phyloP scores from a whole-genome alignment of 2,888 invertebrate species.

The Linnaemya vulpina region DNA sequence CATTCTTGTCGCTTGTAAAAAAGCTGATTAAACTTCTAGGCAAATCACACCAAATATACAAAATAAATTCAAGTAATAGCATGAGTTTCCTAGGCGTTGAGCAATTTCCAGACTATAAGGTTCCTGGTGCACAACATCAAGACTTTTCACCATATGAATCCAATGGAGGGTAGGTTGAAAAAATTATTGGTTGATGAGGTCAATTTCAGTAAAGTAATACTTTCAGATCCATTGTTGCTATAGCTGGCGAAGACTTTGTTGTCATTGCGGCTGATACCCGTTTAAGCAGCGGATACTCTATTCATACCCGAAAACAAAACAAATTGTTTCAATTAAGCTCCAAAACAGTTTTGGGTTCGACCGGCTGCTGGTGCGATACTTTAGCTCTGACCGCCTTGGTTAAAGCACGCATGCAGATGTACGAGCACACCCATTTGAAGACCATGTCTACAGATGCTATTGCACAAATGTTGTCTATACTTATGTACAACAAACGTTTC shows the following conservation, averaged over 20 bases:
- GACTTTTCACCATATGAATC: constrained; percentile 89
- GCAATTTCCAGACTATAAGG: constrained; percentile 82
- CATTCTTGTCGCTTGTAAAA: constrained; percentile 72
- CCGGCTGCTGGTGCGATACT: constrained; percentile 99
- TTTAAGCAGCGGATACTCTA: constrained; percentile 94
- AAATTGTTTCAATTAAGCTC: constrained; percentile 93
- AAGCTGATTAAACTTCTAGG: constrained; percentile 9
- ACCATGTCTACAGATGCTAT: constrained; percentile 95
- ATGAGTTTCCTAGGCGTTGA: constrained; percentile 77
- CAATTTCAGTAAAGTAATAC: constrained; percentile 22
- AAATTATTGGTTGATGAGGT: constrained; percentile 47
- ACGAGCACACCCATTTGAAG: constrained; percentile 96
- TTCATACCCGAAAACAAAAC: constrained; percentile 93
- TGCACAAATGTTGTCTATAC: constrained; percentile 97
- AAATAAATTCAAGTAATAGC: constrained; percentile 20
- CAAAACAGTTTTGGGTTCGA: constrained; percentile 94
- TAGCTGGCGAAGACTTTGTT: constrained; percentile 97
- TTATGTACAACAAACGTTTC: constrained; percentile 97
- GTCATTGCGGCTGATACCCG: constrained; percentile 98
- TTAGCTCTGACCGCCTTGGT: constrained; percentile 93
- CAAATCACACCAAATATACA: constrained; percentile 15
- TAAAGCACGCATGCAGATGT: constrained; percentile 95
- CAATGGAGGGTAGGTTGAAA: constrained; percentile 88
- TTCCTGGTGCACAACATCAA: constrained; percentile 83
- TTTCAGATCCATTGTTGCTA: constrained; percentile 95